Percentiles rank a stretch among this genome's conserved stretches.
Conservation (phyloP, 2,888 invertebrate genomes). For the Pterobdella sp. region DNA sequence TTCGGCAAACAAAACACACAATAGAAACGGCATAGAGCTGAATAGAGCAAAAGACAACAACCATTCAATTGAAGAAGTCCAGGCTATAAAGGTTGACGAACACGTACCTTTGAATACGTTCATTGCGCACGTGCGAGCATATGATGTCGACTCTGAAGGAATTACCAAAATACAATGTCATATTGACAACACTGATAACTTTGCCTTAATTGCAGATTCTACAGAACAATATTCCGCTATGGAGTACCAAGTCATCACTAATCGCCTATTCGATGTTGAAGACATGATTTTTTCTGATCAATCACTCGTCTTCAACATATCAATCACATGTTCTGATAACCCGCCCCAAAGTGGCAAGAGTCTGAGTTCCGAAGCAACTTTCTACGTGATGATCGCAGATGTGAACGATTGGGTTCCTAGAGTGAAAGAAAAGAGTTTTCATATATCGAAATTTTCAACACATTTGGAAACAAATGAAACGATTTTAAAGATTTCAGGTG, state of each 20-base stretch:
- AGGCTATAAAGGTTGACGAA: constrained; percentile 24
- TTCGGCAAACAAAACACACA: background rate
- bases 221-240: constrained; percentile 6
- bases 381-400: constrained; percentile 35
- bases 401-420: constrained; percentile 35
- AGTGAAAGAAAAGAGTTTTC: constrained; percentile 35
- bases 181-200: constrained; percentile 23
- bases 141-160: constrained; percentile 29
- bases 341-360: background rate
- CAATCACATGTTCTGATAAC: constrained; percentile 28
- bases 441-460: background rate
- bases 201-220: constrained; percentile 12
- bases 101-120: constrained; percentile 25
- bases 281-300: background rate
- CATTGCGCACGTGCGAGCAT: constrained; percentile 30
- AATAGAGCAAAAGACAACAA: background rate
- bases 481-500: background rate
- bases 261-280: constrained; percentile 31
- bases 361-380: constrained; percentile 32
- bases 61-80: background rate
- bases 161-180: constrained; percentile 25
- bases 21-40: background rate
- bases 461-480: background rate
- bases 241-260: constrained; percentile 57
- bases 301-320: constrained; percentile 22